phyloP scores from a whole-genome alignment of 2,113 vertebrate genomes.

The Ailuropoda melanoleuca region DNA sequence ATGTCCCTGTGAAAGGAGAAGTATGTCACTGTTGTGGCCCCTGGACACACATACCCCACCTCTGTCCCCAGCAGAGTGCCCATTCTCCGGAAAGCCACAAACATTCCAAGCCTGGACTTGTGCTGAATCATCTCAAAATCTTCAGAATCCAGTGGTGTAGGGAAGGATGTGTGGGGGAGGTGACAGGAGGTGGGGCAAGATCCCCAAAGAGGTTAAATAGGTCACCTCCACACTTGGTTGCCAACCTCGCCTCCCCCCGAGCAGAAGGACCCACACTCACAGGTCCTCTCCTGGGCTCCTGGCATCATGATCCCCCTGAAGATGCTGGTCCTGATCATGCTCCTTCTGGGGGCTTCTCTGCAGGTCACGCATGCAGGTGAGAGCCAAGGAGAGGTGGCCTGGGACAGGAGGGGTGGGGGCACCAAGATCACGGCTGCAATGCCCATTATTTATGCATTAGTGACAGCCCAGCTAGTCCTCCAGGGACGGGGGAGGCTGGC shows the following conservation, averaged over 20 bases:
- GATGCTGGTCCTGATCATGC: slow-evolving; percentile 9
- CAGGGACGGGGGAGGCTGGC: neutral
- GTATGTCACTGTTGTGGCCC: neutral
- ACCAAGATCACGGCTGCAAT: neutral
- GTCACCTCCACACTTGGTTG: neutral
- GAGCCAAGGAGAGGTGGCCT: neutral
- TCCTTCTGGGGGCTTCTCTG: slow-evolving; percentile 63
- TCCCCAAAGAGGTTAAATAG: slow-evolving; percentile 66
- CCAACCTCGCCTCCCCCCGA: neutral
- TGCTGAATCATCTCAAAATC: slow-evolving; percentile 62
- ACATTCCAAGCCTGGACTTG: slow-evolving; percentile 69
- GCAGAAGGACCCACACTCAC: neutral
- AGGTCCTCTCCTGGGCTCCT: neutral
- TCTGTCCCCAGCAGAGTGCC: neutral
- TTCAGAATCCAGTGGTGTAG: neutral
- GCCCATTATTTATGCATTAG: fast-evolving
- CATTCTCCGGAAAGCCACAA: slow-evolving; percentile 77
- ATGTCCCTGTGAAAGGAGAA: slow-evolving; percentile 69
- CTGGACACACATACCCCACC: neutral
- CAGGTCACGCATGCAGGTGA: slow-evolving; percentile 51
- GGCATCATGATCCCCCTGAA: slow-evolving; percentile 30
- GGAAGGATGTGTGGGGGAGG: neutral
- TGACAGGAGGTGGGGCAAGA: slow-evolving; percentile 10
- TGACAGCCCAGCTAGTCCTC: neutral
- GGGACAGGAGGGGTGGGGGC: neutral